phyloP scores from a whole-genome alignment of 2,888 invertebrate genomes.

The Heliconius hortense region DNA sequence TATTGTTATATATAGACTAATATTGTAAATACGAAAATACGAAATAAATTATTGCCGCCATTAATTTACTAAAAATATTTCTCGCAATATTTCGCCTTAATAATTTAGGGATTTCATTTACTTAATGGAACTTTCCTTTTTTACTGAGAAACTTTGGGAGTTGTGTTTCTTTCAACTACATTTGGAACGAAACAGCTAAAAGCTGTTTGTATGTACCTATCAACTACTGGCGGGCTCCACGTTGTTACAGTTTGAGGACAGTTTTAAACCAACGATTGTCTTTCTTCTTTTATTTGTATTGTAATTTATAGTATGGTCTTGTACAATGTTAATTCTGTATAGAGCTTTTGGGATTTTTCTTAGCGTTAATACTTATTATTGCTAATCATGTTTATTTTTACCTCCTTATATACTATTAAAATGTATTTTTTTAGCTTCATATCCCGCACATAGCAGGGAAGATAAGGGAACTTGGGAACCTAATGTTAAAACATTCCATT shows the following conservation, averaged over 20 bases:
- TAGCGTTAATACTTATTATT: too few relatives aligned
- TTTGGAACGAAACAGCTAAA: neutral
- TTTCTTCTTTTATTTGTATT: neutral
- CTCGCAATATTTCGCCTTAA: neutral
- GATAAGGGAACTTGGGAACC: too few relatives aligned
- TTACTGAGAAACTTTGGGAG: constrained; percentile 8
- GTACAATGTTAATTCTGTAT: neutral
- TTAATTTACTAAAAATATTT: neutral
- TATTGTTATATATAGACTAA: neutral
- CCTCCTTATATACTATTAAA: too few relatives aligned
- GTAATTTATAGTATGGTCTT: neutral
- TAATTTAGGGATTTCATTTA: constrained; percentile 15
- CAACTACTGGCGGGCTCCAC: neutral
- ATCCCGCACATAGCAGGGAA: too few relatives aligned
- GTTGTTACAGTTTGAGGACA: constrained; percentile 4
- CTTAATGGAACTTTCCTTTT: constrained; percentile 13
- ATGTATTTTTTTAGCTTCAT: too few relatives aligned
- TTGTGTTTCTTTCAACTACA: constrained; percentile 5
- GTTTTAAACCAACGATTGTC: constrained; percentile 7
- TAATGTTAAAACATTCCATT: too few relatives aligned
- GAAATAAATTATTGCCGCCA: neutral
- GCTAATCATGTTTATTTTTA: too few relatives aligned
- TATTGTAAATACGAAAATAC: neutral
- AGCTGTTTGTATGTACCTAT: neutral
- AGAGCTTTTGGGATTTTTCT: neutral